These are phyloP conservation scores for Pampusana beccarii DNA, from an alignment of 2,113 vertebrate genomes.

Conservation along the genomic window DNA sequence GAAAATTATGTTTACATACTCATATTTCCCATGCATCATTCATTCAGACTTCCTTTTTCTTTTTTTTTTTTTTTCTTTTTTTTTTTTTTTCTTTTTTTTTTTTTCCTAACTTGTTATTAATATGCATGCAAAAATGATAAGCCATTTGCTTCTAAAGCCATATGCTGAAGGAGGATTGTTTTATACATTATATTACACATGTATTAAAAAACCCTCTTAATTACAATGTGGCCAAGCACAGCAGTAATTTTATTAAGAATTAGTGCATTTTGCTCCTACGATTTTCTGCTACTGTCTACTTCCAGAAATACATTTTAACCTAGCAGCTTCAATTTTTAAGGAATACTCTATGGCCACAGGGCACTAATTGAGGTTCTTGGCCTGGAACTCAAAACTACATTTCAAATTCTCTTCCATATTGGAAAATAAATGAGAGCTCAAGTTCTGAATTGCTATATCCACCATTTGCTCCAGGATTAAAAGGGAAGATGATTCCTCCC, in stretches of 20 bases:
- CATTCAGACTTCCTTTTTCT: neutral
- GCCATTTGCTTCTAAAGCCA: neutral
- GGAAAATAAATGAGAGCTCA: neutral
- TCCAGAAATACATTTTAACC: neutral
- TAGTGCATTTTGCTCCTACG: neutral
- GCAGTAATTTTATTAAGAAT: neutral
- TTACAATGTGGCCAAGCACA: neutral
- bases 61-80: neutral
- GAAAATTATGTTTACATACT: neutral
- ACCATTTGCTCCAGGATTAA: neutral
- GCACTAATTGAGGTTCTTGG: neutral
- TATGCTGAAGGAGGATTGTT: neutral
- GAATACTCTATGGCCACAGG: neutral
- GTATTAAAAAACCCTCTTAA: neutral
- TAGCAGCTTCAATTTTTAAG: neutral
- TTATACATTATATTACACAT: neutral
- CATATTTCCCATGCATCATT: neutral
- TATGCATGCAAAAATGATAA: neutral
- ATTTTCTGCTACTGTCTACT: neutral
- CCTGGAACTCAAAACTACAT: neutral
- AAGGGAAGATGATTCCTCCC: neutral
- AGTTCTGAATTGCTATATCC: neutral
- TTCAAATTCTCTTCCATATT: neutral
- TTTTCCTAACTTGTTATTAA: neutral
- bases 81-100: neutral